Percentiles rank a stretch among this genome's conserved stretches.
Conservation (phyloP, 2,797 vertebrate genomes). For the Notamacropus eugenii region DNA sequence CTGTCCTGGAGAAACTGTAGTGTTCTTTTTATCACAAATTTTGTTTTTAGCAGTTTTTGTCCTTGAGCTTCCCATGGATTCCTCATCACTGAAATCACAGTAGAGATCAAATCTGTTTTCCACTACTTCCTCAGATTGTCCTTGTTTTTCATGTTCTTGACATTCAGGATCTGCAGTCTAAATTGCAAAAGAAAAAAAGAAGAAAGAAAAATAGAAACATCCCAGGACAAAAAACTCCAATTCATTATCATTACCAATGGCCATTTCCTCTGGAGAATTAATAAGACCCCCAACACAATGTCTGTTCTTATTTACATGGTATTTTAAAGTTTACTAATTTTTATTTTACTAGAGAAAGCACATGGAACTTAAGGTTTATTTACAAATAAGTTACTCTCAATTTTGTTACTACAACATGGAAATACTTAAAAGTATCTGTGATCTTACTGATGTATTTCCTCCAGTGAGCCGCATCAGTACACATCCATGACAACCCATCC, state of each 20-base stretch:
- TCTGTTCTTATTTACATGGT: neutral
- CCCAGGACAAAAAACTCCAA: neutral
- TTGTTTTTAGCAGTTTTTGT: slow-evolving; percentile 70
- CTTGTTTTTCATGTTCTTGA: slow-evolving; percentile 59
- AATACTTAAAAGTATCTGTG: too few species aligned
- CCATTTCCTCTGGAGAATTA: neutral
- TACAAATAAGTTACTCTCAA: too few species aligned
- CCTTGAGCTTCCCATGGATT: slow-evolving; percentile 78
- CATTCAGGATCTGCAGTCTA: slow-evolving; percentile 67
- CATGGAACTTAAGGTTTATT: too few species aligned
- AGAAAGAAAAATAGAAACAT: slow-evolving; percentile 54
- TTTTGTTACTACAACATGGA: too few species aligned
- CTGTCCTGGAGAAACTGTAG: slow-evolving; percentile 73
- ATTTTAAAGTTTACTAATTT: neutral
- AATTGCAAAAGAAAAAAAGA: neutral
- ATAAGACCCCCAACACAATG: neutral
- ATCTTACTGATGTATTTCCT: neutral
- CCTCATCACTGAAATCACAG: slow-evolving; percentile 91
- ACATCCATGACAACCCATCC: neutral
- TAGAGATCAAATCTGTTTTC: slow-evolving; percentile 84
- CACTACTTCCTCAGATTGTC: slow-evolving; percentile 4
- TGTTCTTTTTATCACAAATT: slow-evolving; percentile 56
- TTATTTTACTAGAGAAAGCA: neutral
- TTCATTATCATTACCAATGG: neutral
- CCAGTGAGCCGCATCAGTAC: neutral